Base-by-base conservation (phyloP, 2,113 vertebrate species). In the Pluvianellus socialis region DNA sequence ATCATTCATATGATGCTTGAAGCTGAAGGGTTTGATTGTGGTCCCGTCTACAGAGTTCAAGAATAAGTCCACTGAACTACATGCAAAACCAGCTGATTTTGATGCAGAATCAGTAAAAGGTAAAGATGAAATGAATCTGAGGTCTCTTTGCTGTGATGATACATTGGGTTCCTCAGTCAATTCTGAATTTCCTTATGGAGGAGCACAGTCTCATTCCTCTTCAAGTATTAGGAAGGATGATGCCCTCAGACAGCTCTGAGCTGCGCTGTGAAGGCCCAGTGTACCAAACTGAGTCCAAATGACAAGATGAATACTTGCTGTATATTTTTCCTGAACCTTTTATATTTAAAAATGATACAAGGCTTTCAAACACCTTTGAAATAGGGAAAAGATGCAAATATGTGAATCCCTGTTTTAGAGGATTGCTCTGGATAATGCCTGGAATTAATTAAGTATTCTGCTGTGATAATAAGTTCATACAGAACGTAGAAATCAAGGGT, bases 401-500 rank as follows among this genome's bases (percentile, higher is more conserved):
- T 2, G 6, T 45, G 33, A 85, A 91, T 70, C 38, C 16, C 5
- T 50, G 2, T 19, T 65, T 90, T 38, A 88, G 23, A 5, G 6
- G 6, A 23, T 75, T 94, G 40, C 19, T 72, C 44, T 94, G 55
- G 59, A 63, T 83, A 92, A 35, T 52, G 15, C 8, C 18, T 77
- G 47, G 14, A 81, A 88, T 83, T 68, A 88, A 82, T 70, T 73
- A 68, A 49, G 13, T 52, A 63, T 44, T 80, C 35, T 65, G 5
- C 52, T 89, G 44, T 44, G 44, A 84, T n/a, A 90, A 66, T 30
- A 87, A 84, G 52, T 42, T 76, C 44, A 56, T 81, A 32, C 4
- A 68, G 80, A 94, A 91, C 72, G 30, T 33, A 82, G 49, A 94
- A 92, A 95, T 65, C 32, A 82, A 79, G 19, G 44, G n/a, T 92